A percentile compares a stretch with the other conserved stretches of the same genome.
phyloP scores from a whole-genome alignment of 2,797 vertebrate species.

The Valencia hispanica region DNA sequence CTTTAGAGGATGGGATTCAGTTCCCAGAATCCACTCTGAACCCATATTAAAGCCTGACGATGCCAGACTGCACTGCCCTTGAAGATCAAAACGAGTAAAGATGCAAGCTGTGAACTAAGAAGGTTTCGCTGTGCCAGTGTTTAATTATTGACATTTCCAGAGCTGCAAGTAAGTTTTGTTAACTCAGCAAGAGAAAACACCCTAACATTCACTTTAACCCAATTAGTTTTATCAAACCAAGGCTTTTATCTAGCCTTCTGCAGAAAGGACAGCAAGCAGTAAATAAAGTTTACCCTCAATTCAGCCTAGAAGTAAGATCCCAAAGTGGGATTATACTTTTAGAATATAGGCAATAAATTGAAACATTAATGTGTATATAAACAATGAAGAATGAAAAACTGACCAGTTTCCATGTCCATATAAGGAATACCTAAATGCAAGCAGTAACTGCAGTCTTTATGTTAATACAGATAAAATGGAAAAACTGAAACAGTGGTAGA shows the following conservation, averaged over 20 bases:
- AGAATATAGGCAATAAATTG: conserved; percentile 26
- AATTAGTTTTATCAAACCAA: conserved; percentile 64
- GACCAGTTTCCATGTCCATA: not conserved
- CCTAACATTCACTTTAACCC: conserved; percentile 58
- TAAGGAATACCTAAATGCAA: not conserved
- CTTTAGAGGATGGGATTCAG: conserved; percentile 66
- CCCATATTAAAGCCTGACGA: conserved; percentile 76
- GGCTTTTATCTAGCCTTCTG: conserved; percentile 18
- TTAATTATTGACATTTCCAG: conserved; percentile 82
- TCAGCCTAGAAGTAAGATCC: conserved; percentile 20
- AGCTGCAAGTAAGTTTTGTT: conserved; percentile 67
- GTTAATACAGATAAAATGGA: not conserved
- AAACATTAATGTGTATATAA: not conserved
- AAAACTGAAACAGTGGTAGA: conserved; percentile 17
- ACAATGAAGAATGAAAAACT: not conserved
- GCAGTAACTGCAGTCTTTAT: conserved; percentile 2
- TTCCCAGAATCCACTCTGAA: conserved; percentile 67
- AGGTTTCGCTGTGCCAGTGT: conserved; percentile 67
- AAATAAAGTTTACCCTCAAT: conserved; percentile 38
- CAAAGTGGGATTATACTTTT: conserved; percentile 22
- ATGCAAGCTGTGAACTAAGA: conserved; percentile 79
- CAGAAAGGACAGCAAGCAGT: conserved; percentile 36
- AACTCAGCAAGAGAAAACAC: conserved; percentile 73
- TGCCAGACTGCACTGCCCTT: conserved; percentile 64
- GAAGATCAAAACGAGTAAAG: conserved; percentile 80